phyloP scores from a whole-genome alignment of 2,113 vertebrate genomes.

The Athene noctua region DNA sequence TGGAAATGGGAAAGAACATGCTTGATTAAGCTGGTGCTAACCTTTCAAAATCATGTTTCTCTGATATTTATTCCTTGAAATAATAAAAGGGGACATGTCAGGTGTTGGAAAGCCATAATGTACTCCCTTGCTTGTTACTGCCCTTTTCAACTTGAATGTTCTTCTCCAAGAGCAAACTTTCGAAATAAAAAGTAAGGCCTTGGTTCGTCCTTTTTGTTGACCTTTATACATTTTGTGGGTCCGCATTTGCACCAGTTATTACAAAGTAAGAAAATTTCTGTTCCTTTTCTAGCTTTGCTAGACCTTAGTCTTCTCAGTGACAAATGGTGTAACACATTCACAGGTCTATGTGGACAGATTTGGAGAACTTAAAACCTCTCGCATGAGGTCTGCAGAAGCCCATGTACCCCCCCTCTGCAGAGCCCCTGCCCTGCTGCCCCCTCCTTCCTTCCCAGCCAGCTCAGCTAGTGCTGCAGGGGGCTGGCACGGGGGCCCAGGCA shows the following conservation, averaged over 20 bases:
- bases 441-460: rapidly evolving
- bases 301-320: neutral
- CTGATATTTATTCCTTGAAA: constrained; percentile 49
- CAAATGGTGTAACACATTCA: neutral
- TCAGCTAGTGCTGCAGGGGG: neutral
- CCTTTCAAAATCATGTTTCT: constrained; percentile 40
- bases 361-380: neutral
- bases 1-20: constrained; percentile 28
- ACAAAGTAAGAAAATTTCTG: neutral
- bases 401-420: rapidly evolving
- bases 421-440: neutral
- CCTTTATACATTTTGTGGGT: neutral
- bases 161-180: constrained; percentile 11
- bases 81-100: constrained; percentile 37
- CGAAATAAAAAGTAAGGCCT: neutral
- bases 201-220: neutral
- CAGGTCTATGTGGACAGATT: no score
- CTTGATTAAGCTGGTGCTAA: constrained; percentile 48
- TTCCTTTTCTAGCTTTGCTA: neutral
- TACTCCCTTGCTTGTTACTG: neutral
- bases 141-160: constrained; percentile 7
- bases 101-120: neutral
- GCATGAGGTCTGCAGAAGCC: neutral
- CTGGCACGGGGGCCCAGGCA: rapidly evolving
- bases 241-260: neutral